A percentile compares a stretch with the other conserved stretches of the same genome.
phyloP scores from a whole-genome alignment of 1,140 invertebrate genomes.

The Zophobas morio region DNA sequence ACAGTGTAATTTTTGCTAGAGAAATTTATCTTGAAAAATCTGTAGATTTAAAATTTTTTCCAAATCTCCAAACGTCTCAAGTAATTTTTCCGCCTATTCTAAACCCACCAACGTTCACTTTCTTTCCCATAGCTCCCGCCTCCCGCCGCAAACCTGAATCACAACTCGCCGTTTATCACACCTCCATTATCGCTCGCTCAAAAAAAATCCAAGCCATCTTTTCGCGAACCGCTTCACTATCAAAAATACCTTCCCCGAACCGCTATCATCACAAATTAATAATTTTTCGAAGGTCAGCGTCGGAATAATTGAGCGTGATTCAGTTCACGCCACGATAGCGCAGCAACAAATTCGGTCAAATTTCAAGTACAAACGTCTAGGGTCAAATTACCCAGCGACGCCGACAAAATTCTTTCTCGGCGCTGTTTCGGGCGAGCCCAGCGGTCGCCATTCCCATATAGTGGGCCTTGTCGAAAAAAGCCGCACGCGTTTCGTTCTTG shows the following conservation, averaged over 20 bases:
- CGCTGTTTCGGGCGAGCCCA: not conserved
- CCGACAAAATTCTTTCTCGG: conserved; percentile 10
- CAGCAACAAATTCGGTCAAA: not conserved
- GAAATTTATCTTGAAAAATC: no score
- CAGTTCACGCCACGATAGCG: not conserved
- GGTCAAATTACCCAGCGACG: not conserved
- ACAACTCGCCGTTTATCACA: no score
- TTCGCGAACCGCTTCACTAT: not conserved
- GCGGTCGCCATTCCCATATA: not conserved
- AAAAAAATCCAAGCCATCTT: not conserved
- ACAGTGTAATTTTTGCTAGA: no score
- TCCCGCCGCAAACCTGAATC: no score
- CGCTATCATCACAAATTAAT: conserved; percentile 16
- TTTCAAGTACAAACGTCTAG: not conserved
- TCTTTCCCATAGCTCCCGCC: no score
- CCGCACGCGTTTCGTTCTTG: not conserved
- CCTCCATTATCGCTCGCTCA: not conserved
- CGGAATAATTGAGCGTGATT: conserved; percentile 4
- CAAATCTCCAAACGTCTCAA: no score
- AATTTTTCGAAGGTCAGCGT: conserved; percentile 27
- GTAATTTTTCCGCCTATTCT: no score
- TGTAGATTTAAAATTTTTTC: no score
- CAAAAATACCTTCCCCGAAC: conserved; percentile 23
- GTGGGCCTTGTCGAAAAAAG: not conserved
- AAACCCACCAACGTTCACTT: no score